Percentiles rank a stretch among this genome's conserved stretches.
Evolutionary conservation across 2,113 vertebrate genomes (phyloP).

Genomic region (Anser brachyrhynchus): DNA sequence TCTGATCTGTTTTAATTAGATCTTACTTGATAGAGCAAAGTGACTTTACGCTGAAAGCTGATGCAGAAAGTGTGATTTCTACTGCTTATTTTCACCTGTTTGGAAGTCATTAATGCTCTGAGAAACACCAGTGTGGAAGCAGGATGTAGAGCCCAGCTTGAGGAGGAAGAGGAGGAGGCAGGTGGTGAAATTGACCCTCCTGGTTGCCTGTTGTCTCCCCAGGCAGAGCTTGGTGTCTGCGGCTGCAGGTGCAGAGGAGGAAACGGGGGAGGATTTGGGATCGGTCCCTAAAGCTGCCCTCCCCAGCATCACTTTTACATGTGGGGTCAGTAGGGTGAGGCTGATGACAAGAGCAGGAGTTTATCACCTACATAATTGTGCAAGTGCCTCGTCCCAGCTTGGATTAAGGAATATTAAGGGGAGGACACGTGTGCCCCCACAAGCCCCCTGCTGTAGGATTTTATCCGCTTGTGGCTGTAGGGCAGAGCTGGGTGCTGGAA

Average conservation of each 20-base stretch:
- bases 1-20: not conserved
- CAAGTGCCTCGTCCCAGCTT: not conserved
- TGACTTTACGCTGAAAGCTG: not conserved
- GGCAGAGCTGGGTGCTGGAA: not conserved
- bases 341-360: not conserved
- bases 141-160: not conserved
- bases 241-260: no score
- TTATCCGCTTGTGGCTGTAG: not conserved
- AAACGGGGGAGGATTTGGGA: no score
- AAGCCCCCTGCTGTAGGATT: not conserved
- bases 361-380: not conserved
- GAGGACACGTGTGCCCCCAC: rapidly evolving
- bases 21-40: not conserved
- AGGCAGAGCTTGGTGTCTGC: no score
- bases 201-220: not conserved
- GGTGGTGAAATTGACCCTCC: not conserved
- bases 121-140: not conserved
- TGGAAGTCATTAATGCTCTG: not conserved
- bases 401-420: not conserved
- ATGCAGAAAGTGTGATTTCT: not conserved
- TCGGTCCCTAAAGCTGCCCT: not conserved
- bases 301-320: not conserved
- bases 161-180: not conserved
- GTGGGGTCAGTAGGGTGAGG: not conserved
- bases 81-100: not conserved